Conservation (phyloP, 2,113 vertebrate species). For the Nibea albiflora region DNA sequence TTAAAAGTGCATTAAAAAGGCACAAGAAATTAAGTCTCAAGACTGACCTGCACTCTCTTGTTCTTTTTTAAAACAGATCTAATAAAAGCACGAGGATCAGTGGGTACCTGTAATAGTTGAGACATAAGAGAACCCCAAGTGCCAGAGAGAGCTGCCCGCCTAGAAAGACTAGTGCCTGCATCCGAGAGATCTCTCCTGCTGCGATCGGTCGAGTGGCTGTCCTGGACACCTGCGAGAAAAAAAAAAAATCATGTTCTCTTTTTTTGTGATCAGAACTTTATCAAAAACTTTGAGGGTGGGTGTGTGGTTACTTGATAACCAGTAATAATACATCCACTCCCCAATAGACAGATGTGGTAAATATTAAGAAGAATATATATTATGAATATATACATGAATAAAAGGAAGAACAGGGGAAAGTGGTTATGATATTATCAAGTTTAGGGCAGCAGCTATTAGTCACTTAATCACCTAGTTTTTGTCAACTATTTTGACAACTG, state of each 20-base stretch:
- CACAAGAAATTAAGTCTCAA: neutral
- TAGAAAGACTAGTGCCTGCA: conserved; percentile 90
- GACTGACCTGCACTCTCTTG: neutral
- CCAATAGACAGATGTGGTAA: no score
- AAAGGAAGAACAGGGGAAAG: no score
- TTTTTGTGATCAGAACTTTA: no score
- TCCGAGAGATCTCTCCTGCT: conserved; percentile 89
- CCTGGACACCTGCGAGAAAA: conserved; percentile 87
- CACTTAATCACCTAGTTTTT: no score
- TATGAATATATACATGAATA: no score
- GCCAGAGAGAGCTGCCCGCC: conserved; percentile 93
- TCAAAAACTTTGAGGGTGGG: no score
- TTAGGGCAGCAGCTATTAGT: no score
- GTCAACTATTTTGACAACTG: no score
- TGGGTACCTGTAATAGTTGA: conserved; percentile 94
- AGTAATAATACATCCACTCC: no score
- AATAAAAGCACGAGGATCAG: neutral
- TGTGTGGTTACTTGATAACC: no score
- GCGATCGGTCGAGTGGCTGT: conserved; percentile 94
- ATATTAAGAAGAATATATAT: no score
- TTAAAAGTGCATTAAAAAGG: neutral
- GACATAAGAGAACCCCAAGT: conserved; percentile 90
- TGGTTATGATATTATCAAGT: no score
- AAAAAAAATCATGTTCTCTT: conserved; percentile 19
- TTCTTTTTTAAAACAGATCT: neutral